A percentile compares a stretch with the other conserved stretches of the same genome.
Conservation (phyloP, 2,113 vertebrate genomes). For the Sceloporus undulatus region DNA sequence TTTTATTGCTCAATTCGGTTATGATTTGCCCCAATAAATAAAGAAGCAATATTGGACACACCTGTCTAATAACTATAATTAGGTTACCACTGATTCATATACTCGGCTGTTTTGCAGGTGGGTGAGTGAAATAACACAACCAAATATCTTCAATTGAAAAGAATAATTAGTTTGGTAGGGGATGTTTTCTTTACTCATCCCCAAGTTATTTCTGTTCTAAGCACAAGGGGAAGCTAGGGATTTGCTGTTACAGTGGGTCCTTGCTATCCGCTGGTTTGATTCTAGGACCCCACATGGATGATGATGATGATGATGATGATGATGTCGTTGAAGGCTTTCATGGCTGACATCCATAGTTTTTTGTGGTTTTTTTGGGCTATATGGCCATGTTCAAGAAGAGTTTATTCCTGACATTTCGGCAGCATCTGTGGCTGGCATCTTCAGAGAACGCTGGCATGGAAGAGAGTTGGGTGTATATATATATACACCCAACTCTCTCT, state of each 20-base stretch:
- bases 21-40: constrained; percentile 48
- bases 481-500: too few species aligned
- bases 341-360: too few species aligned
- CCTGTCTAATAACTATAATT: constrained; percentile 68
- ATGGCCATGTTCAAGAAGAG: too few species aligned
- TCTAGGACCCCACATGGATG: too few species aligned
- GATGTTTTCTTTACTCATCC: constrained; percentile 5
- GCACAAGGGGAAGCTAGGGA: not conserved
- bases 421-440: too few species aligned
- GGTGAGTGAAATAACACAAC: constrained; percentile 33
- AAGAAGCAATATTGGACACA: constrained; percentile 49
- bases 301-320: too few species aligned
- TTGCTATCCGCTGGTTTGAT: too few species aligned
- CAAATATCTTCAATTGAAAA: not conserved
- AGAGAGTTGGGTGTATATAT: too few species aligned
- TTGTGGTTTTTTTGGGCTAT: too few species aligned
- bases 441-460: too few species aligned
- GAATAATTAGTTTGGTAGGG: constrained; percentile 51
- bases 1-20: constrained; percentile 66
- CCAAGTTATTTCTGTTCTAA: not conserved
- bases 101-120: constrained; percentile 41
- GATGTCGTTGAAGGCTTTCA: too few species aligned
- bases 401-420: too few species aligned
- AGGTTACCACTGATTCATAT: constrained; percentile 64
- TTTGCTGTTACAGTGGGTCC: not conserved